phyloP scores from a whole-genome alignment of 2,113 vertebrate genomes.

The Brachyhypopomus occidentalis region DNA sequence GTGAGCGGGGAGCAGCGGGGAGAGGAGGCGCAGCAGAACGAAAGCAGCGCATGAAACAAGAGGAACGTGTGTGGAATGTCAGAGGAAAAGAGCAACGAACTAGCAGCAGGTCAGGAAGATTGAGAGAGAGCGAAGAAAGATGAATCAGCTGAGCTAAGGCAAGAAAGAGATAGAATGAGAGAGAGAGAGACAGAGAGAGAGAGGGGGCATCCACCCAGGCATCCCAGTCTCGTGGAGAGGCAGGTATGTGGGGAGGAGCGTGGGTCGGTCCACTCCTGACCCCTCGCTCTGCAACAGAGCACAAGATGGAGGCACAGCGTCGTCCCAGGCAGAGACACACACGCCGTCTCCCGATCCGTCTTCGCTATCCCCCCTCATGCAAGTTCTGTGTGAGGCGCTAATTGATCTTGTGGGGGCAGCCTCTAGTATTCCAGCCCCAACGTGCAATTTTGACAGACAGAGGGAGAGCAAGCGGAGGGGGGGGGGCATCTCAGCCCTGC shows the following conservation, averaged over 20 bases:
- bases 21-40: neutral
- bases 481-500: slow-evolving; percentile 24
- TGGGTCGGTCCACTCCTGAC: neutral
- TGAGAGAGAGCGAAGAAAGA: slow-evolving; percentile 25
- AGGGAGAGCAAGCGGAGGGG: slow-evolving; percentile 58
- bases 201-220: neutral
- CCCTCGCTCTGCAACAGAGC: slow-evolving; percentile 59
- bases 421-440: slow-evolving; percentile 64
- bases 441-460: slow-evolving; percentile 64
- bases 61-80: neutral
- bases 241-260: no score
- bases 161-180: slow-evolving; percentile 39
- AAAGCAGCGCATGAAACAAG: neutral
- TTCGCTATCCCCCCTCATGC: slow-evolving; percentile 46
- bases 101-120: slow-evolving; percentile 7
- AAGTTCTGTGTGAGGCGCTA: slow-evolving; percentile 68
- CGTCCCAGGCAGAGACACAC: slow-evolving; percentile 57
- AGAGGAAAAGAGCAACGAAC: slow-evolving; percentile 2
- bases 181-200: slow-evolving; percentile 34
- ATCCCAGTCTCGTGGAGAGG: no score
- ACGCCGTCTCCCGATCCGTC: slow-evolving; percentile 62
- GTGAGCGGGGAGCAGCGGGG: neutral
- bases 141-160: slow-evolving; percentile 17
- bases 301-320: slow-evolving; percentile 65
- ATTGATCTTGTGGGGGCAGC: slow-evolving; percentile 72